Evolutionary conservation across 2,888 invertebrate genomes (phyloP), one percentile per base, ranked within the genome.

Genomic region (Scrobipalpa costella): DNA sequence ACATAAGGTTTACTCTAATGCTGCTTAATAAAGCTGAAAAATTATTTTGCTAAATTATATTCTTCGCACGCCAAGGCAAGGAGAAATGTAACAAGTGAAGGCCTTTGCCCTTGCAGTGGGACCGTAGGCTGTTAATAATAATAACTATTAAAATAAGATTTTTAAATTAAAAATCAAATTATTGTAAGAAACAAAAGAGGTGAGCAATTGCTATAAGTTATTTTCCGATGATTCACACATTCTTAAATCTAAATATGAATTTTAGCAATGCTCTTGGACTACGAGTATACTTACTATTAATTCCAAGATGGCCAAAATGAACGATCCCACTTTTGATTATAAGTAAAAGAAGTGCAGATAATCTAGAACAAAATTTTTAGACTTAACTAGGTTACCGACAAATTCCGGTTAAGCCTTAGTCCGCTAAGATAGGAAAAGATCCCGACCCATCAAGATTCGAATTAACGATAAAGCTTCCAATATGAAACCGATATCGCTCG

Each of bases 401-500:
- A 21, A 21, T 21, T 44, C 50, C 19, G 13, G 6, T 9, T 6
- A 21, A 52, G 21, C 27, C 21, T 13, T 13, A 19, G 50, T 13
- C 21, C 50, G 50, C 21, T 13, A 8, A 11, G 50, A 52, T 27
- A 21, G 21, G 21, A 13, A n/a, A n/a, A 11, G 27, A 27, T 27
- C 13, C 50, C 13, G 21, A 11, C 19, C 34, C 55, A 27, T 55
- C 55, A 60, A 60, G 60, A 60, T 60, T 60, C 15, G n/a, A 60
- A 49, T 60, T 21, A 11, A 2, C 27, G 60, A 60, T 60, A 60
- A 60, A 47, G 49, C 34, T 34, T 71, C 69, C 71, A 68, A 67
- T 69, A 66, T 64, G 70, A 65, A 73, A 77, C 73, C 78, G 73
- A 79, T 78, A 74, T 78, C 71, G 75, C 76, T 75, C 77, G 76